A percentile compares a stretch with the other conserved stretches of the same genome.
Evolutionary conservation across 2,888 invertebrate genomes (phyloP).

Genomic region (Mellilla xanthometata): DNA sequence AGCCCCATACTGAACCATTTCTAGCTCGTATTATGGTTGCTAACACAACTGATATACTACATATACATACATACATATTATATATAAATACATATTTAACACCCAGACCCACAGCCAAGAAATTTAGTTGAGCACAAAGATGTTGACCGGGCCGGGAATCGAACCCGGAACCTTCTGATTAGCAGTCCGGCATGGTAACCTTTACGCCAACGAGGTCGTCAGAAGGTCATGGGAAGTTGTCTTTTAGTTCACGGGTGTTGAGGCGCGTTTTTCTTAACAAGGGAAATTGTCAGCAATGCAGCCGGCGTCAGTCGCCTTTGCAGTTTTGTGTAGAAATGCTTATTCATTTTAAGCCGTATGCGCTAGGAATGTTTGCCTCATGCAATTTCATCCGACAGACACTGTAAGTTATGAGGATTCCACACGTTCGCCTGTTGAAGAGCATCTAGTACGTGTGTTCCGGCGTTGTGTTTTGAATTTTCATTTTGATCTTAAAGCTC

Average conservation of each 20-base stretch:
- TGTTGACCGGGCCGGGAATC: no score
- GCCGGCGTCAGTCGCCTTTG: neutral
- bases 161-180: no score
- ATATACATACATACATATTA: no score
- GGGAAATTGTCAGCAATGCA: conserved; percentile 8
- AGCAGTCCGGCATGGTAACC: no score
- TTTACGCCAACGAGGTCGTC: no score
- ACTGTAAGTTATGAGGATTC: conserved; percentile 28
- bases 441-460: conserved; percentile 27
- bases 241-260: conserved; percentile 26
- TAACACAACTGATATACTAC: no score
- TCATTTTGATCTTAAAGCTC: neutral
- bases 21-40: no score
- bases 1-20: no score
- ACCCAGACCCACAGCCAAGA: no score
- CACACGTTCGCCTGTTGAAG: conserved; percentile 30
- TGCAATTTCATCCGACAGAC: conserved; percentile 18
- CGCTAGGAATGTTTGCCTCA: conserved; percentile 12
- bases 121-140: no score
- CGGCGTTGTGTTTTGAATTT: conserved; percentile 15
- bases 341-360: conserved; percentile 25
- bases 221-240: conserved; percentile 38
- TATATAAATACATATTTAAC: no score
- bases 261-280: neutral
- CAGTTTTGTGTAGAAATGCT: conserved; percentile 1